phyloP scores from a whole-genome alignment of 1,140 invertebrate species.

The Venturia canescens region DNA sequence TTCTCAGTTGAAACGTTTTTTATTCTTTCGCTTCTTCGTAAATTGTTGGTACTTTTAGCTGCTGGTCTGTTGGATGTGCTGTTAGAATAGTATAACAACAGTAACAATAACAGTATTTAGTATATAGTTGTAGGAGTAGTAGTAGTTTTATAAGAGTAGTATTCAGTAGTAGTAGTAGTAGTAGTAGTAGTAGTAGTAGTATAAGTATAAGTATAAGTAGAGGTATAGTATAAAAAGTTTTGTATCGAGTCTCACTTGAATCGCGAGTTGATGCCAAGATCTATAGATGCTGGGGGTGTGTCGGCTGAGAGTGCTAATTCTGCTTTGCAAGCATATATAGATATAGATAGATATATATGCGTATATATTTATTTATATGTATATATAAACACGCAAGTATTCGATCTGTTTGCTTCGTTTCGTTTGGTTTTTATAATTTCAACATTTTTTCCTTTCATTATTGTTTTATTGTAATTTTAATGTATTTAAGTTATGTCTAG shows the following conservation, averaged over 20 bases:
- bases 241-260: slow-evolving; percentile 37
- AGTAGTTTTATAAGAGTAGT: background rate
- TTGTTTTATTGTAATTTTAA: slow-evolving; percentile 52
- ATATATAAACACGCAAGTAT: background rate
- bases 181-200: slow-evolving; percentile 11
- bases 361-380: slow-evolving; percentile 4
- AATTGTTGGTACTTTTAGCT: slow-evolving; percentile 13
- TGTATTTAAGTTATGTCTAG: slow-evolving; percentile 58
- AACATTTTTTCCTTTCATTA: no score
- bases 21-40: background rate
- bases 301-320: slow-evolving; percentile 42
- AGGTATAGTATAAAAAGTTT: slow-evolving; percentile 28
- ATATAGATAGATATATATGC: no score
- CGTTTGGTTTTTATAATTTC: slow-evolving; percentile 36
- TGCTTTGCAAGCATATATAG: slow-evolving; percentile 19
- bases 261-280: slow-evolving; percentile 39
- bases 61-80: slow-evolving; percentile 15
- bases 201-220: slow-evolving; percentile 5
- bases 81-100: background rate
- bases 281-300: slow-evolving; percentile 38
- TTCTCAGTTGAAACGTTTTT: background rate
- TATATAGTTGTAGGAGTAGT: background rate
- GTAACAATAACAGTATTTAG: background rate
- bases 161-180: background rate
- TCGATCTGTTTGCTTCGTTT: background rate